Percentiles rank a stretch among this genome's conserved stretches.
Evolutionary conservation across 2,113 vertebrate species (phyloP).

Genomic region (Gallinago undulata): DNA sequence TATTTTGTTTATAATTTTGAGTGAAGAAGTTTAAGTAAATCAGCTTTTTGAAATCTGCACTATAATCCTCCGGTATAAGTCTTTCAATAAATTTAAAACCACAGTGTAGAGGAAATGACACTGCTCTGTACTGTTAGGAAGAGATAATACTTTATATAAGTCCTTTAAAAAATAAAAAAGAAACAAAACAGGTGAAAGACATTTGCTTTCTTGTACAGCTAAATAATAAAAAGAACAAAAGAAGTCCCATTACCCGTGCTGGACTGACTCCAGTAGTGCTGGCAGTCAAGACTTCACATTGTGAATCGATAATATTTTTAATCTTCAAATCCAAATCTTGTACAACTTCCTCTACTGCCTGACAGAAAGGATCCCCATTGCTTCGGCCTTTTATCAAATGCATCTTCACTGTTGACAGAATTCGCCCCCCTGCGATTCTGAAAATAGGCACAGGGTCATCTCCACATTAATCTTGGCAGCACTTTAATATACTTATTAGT

Average conservation of each 20-base stretch:
- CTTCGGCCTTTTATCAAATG: constrained; percentile 85
- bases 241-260: constrained; percentile 82
- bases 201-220: constrained; percentile 29
- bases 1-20: not conserved
- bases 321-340: constrained; percentile 85
- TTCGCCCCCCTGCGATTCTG: constrained; percentile 82
- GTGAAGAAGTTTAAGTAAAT: not conserved
- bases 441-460: constrained; percentile 69
- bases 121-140: not conserved
- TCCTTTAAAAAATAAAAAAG: not conserved
- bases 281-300: constrained; percentile 57
- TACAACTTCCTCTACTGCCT: constrained; percentile 79
- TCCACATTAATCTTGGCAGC: constrained; percentile 64
- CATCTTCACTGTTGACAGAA: constrained; percentile 85
- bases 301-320: constrained; percentile 79
- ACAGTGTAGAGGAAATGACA: constrained; percentile 11
- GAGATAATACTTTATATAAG: not conserved
- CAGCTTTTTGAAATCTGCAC: not conserved
- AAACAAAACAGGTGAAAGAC: not conserved
- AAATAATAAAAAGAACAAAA: constrained; percentile 51
- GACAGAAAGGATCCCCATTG: constrained; percentile 77
- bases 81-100: constrained; percentile 12
- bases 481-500: constrained; percentile 52
- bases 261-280: constrained; percentile 85
- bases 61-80: not conserved